A percentile compares a stretch with the other conserved stretches of the same genome.
These are phyloP conservation scores for Cosmopolites sordidus DNA, from an alignment of 2,888 invertebrate genomes.

Conservation along the genomic window DNA sequence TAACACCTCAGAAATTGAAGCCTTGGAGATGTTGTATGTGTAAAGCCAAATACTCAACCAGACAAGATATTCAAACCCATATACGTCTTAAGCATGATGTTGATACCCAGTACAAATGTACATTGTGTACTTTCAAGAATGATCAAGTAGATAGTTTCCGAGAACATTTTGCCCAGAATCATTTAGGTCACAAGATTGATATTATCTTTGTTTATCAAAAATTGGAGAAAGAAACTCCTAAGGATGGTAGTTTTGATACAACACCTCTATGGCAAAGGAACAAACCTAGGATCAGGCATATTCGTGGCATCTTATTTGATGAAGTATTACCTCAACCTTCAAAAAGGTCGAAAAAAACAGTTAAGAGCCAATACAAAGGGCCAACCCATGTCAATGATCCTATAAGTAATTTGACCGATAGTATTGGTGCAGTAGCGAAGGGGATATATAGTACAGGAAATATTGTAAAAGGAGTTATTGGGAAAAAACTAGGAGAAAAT, in stretches of 20 bases:
- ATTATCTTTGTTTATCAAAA: constrained; percentile 56
- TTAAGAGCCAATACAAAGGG: no score
- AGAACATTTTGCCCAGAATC: constrained; percentile 59
- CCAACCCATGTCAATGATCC: constrained; percentile 20
- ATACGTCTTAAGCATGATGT: constrained; percentile 58
- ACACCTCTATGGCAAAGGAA: constrained; percentile 61
- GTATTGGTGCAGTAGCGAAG: constrained; percentile 41
- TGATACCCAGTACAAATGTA: constrained; percentile 67
- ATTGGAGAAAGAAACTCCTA: constrained; percentile 45
- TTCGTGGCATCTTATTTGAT: constrained; percentile 57
- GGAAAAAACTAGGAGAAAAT: no score
- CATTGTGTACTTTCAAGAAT: constrained; percentile 59
- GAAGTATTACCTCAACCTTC: constrained; percentile 42
- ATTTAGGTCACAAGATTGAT: constrained; percentile 49
- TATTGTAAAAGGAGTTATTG: no score
- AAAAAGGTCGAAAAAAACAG: constrained; percentile 5
- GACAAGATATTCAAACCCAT: constrained; percentile 59
- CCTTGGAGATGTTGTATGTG: constrained; percentile 72
- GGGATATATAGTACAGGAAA: constrained; percentile 5
- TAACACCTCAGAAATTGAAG: constrained; percentile 54
- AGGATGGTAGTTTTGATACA: constrained; percentile 49
- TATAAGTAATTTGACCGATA: constrained; percentile 31
- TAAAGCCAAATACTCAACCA: constrained; percentile 56
- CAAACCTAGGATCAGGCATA: constrained; percentile 50
- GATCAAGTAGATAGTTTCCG: constrained; percentile 55